Evolutionary conservation across 1,140 invertebrate species (phyloP).

Genomic region (Anoplophora glabripennis): DNA sequence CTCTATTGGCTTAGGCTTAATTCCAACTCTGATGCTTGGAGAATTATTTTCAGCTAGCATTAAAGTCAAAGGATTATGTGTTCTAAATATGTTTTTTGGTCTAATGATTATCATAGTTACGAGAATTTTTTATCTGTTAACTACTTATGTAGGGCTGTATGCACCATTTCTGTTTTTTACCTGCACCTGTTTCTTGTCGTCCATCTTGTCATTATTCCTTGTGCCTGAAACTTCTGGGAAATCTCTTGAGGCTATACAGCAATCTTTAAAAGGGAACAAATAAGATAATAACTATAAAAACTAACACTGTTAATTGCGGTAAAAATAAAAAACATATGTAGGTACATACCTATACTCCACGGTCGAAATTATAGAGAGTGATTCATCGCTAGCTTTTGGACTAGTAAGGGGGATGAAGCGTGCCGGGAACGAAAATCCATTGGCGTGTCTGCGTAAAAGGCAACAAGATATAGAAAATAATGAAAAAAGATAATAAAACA

Average conservation of each 20-base stretch:
- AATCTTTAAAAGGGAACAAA: not conserved
- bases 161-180: constrained; percentile 81
- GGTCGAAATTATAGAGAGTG: too few species aligned
- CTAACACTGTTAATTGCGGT: too few species aligned
- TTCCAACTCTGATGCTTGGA: constrained; percentile 37
- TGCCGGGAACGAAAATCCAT: too few species aligned
- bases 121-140: constrained; percentile 40
- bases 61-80: constrained; percentile 36
- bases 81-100: constrained; percentile 30
- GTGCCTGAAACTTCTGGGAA: constrained; percentile 89
- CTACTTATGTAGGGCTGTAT: constrained; percentile 58
- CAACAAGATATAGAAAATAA: too few species aligned
- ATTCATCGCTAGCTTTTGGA: too few species aligned
- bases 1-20: constrained; percentile 30
- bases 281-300: too few species aligned
- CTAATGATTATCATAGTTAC: constrained; percentile 45
- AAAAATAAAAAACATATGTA: too few species aligned
- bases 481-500: too few species aligned
- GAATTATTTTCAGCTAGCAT: constrained; percentile 43
- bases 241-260: constrained; percentile 62
- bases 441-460: too few species aligned
- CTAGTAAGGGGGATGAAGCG: too few species aligned
- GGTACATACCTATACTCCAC: too few species aligned
- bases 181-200: constrained; percentile 64
- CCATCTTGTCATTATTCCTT: constrained; percentile 73